Conservation (phyloP, 2,113 vertebrate genomes). For the human (Homo sapiens) region DNA sequence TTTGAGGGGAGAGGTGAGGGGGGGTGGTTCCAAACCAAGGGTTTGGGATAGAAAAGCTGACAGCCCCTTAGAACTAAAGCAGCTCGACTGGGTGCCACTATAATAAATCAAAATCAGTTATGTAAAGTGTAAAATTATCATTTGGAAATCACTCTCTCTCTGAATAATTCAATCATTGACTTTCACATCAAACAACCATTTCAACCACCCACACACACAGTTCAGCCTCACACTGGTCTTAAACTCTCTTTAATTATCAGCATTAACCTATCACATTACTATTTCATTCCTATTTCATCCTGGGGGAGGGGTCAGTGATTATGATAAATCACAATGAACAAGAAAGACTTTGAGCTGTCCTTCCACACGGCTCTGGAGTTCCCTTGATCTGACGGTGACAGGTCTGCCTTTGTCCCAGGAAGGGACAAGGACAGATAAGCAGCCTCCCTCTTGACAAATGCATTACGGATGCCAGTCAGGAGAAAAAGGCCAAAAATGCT, state of each 20-base stretch:
- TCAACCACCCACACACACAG: conserved; percentile 84
- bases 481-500: conserved; percentile 18
- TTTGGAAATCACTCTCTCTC: conserved; percentile 86
- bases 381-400: conserved; percentile 56
- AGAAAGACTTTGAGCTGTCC: conserved; percentile 84
- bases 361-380: conserved; percentile 74
- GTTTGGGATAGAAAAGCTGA: background rate
- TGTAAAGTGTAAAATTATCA: conserved; percentile 88
- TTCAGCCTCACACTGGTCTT: conserved; percentile 85
- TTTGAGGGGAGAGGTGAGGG: fast-evolving
- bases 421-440: conserved; percentile 79
- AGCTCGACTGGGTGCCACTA: conserved; percentile 71
- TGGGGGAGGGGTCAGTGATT: conserved; percentile 73
- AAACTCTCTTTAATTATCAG: conserved; percentile 87
- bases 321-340: conserved; percentile 79
- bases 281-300: conserved; percentile 79
- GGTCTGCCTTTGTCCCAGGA: conserved; percentile 69
- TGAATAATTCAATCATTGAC: conserved; percentile 89
- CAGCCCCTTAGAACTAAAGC: conserved; percentile 40
- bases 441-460: conserved; percentile 5
- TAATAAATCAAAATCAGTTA: conserved; percentile 88
- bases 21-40: conserved; percentile 2
- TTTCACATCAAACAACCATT: conserved; percentile 89
- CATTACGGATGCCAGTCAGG: conserved; percentile 52
- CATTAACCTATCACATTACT: conserved; percentile 84